phyloP scores from a whole-genome alignment of 2,797 vertebrate genomes.

The Apogon talboti region DNA sequence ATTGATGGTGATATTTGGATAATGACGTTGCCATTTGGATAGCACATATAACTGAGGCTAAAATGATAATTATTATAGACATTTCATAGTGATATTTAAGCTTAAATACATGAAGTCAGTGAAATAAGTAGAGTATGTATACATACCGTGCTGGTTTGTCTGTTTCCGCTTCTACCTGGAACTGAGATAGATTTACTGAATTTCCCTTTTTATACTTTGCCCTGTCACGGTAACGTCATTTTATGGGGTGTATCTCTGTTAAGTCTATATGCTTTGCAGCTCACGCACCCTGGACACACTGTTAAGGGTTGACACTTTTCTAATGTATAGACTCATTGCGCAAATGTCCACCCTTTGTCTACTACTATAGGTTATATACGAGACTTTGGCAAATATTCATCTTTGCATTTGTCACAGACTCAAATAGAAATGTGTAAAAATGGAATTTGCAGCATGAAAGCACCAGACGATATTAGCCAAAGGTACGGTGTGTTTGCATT shows the following conservation, averaged over 20 bases:
- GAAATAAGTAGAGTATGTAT: too few relatives aligned
- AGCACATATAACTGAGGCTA: not conserved
- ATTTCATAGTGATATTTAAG: not conserved
- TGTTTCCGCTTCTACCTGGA: slow-evolving; percentile 16
- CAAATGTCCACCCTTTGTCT: slow-evolving; percentile 50
- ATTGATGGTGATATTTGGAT: not conserved
- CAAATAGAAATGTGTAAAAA: slow-evolving; percentile 25
- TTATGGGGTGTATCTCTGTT: slow-evolving; percentile 36
- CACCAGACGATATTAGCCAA: slow-evolving; percentile 17
- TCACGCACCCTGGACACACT: slow-evolving; percentile 32
- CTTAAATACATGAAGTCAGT: slow-evolving; percentile 6
- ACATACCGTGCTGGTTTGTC: slow-evolving; percentile 66
- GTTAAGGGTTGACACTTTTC: slow-evolving; percentile 51
- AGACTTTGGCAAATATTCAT: slow-evolving; percentile 40
- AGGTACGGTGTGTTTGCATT: slow-evolving; percentile 38
- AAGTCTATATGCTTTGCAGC: slow-evolving; percentile 53
- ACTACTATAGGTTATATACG: slow-evolving; percentile 26
- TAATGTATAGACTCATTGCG: slow-evolving; percentile 48
- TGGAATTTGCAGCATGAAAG: not conserved
- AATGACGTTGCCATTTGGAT: not conserved
- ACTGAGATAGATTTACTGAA: slow-evolving; percentile 26
- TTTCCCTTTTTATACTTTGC: slow-evolving; percentile 50
- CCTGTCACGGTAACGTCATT: slow-evolving; percentile 46
- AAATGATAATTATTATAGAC: not conserved
- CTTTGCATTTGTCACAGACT: slow-evolving; percentile 26